Evolutionary conservation across 2,113 vertebrate species (phyloP), one percentile per base, ranked within the genome.

Genomic region (Gorsachius goisagi): DNA sequence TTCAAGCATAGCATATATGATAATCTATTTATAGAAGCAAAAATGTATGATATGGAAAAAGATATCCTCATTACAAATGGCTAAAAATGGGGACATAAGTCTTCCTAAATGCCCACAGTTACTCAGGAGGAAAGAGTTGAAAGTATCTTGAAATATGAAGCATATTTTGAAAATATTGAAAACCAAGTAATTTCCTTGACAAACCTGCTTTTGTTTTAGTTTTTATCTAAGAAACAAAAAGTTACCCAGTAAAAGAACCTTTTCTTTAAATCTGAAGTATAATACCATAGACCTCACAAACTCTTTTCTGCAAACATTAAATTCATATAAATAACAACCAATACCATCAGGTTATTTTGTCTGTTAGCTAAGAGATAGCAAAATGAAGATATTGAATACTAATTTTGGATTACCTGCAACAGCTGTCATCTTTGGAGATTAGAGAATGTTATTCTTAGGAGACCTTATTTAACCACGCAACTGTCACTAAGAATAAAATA

Each of bases 341-440:
- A 6, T 49, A 83, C 35, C 30, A 77, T 20, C 41, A 90, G 5
- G 11, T 32, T 17, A 71, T 10, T 21, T 10, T 26, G 22, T 22
- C 32, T 17, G n/a, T 47, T 21, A 91, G 37, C 30, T 86, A 47
- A 69, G 33, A n/a, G 16, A 62, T 4, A 69, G 35, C 24, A 69
- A 67, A 79, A 79, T 11, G 1, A 87, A 89, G 23, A 79, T 5
- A 50, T 0, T 11, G 27, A 74, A 76, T 73, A 71, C 27, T 20
- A 60, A 50, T 41, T 50, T 30, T 35, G 41, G 28, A 53, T 97
- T 95, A 97, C 96, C 97, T 96, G 58, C 87, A 94, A 96, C 90
- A 78, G 95, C 86, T 69, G 93, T 14, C 97, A 97, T 97, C 85
- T 83, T 90, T 63, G 53, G 56, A 76, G 52, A 68, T 24, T 26